Evolutionary conservation across 2,113 vertebrate genomes (phyloP).

Genomic region (Nestor notabilis): DNA sequence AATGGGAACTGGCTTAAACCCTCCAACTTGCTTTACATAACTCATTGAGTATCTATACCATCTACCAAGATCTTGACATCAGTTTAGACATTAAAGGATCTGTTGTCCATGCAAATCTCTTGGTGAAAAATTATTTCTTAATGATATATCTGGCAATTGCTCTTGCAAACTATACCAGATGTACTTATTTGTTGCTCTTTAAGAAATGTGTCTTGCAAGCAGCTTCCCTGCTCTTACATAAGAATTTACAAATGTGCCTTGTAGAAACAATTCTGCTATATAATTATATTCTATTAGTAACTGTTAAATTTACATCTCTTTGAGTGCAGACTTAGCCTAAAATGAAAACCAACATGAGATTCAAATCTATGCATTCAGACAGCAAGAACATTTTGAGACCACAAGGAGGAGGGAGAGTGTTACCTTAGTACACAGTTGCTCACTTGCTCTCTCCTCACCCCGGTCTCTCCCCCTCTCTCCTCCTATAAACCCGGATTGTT

Average conservation of each 20-base stretch:
- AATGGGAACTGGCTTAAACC: not conserved
- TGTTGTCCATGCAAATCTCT: conserved; percentile 15
- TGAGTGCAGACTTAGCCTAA: not conserved
- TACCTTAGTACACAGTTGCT: not conserved
- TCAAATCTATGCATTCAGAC: not conserved
- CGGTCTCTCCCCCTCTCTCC: not conserved
- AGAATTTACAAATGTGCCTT: not conserved
- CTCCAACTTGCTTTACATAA: not conserved
- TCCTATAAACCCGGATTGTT: not conserved
- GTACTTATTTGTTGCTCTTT: not conserved
- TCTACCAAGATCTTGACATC: not conserved
- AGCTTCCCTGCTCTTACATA: not conserved
- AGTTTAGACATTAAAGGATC: not conserved
- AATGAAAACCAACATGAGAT: not conserved
- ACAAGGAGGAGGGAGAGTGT: conserved; percentile 14
- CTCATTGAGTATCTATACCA: not conserved
- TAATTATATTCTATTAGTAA: conserved; percentile 15
- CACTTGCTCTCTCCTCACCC: not conserved
- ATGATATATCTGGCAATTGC: not conserved
- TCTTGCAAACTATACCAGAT: not conserved
- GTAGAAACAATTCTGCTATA: not conserved
- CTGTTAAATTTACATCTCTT: not conserved
- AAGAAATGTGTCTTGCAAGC: not conserved
- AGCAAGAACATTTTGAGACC: not conserved
- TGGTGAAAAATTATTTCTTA: not conserved